A percentile compares a stretch with the other conserved stretches of the same genome.
Conservation (phyloP, 2,113 vertebrate genomes). For the Lagopus muta region DNA sequence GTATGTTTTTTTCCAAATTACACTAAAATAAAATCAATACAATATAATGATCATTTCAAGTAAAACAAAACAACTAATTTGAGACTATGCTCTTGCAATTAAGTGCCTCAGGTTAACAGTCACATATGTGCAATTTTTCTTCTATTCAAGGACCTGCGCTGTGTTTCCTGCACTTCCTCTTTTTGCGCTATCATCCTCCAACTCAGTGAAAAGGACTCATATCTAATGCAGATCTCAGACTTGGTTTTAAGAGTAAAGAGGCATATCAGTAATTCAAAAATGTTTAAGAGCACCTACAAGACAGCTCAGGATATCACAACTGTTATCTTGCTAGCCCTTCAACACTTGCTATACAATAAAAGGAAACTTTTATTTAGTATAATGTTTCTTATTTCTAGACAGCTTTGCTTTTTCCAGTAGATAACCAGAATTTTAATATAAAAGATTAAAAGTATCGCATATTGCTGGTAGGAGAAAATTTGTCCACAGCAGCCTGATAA, state of each 20-base stretch:
- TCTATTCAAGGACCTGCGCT: neutral
- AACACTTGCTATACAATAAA: neutral
- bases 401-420: neutral
- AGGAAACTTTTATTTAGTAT: slow-evolving; percentile 1
- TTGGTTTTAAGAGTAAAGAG: neutral
- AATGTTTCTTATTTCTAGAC: slow-evolving; percentile 1
- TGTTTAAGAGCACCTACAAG: neutral
- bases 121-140: neutral
- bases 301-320: neutral
- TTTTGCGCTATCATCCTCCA: neutral
- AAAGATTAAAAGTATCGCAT: slow-evolving; percentile 35
- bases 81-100: neutral
- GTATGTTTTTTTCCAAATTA: neutral
- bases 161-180: neutral
- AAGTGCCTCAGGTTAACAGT: neutral
- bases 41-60: neutral
- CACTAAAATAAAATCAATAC: neutral
- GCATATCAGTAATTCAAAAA: neutral
- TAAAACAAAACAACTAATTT: neutral
- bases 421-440: slow-evolving; percentile 24
- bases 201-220: neutral
- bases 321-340: neutral
- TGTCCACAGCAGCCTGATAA: slow-evolving; percentile 19
- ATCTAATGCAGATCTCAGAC: neutral
- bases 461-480: neutral